phyloP scores from a whole-genome alignment of 2,888 invertebrate genomes.

The Dolichopus griseipennis region DNA sequence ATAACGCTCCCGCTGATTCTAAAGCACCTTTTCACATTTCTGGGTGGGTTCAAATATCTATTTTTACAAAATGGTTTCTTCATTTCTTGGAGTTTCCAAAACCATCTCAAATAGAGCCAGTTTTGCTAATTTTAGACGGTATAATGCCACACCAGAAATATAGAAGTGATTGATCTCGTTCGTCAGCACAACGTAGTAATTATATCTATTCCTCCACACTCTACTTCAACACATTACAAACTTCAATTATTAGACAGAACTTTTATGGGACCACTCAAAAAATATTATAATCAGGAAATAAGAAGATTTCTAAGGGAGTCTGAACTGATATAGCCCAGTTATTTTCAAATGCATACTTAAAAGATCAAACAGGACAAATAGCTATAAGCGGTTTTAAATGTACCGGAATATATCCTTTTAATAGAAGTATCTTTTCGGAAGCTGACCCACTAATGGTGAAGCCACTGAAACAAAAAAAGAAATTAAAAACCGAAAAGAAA shows the following conservation, averaged over 20 bases:
- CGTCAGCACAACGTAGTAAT: constrained; percentile 18
- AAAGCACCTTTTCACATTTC: constrained; percentile 12
- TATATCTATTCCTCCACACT: constrained; percentile 21
- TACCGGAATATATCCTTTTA: constrained; percentile 10
- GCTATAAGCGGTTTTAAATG: constrained; percentile 5
- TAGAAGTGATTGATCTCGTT: constrained; percentile 19
- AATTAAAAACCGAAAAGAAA: too few species aligned
- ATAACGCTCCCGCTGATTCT: constrained; percentile 16
- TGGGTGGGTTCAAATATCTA: constrained; percentile 6
- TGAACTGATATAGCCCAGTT: too few species aligned
- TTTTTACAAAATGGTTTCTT: too few species aligned
- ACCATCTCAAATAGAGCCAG: constrained; percentile 17
- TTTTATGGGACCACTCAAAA: constrained; percentile 22
- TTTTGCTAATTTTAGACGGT: constrained; percentile 22
- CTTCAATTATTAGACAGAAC: constrained; percentile 19
- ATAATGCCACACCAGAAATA: constrained; percentile 22
- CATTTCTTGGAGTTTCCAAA: too few species aligned
- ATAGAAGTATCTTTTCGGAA: neutral
- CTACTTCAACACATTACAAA: constrained; percentile 18
- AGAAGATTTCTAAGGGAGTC: too few species aligned
- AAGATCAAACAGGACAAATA: too few species aligned
- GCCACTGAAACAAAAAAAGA: too few species aligned
- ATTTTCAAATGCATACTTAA: too few species aligned
- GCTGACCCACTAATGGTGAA: constrained; percentile 9
- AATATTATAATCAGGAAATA: constrained; percentile 19